Evolutionary conservation across 2,113 vertebrate species (phyloP).

Genomic region (Psilopsiagon aurifrons): DNA sequence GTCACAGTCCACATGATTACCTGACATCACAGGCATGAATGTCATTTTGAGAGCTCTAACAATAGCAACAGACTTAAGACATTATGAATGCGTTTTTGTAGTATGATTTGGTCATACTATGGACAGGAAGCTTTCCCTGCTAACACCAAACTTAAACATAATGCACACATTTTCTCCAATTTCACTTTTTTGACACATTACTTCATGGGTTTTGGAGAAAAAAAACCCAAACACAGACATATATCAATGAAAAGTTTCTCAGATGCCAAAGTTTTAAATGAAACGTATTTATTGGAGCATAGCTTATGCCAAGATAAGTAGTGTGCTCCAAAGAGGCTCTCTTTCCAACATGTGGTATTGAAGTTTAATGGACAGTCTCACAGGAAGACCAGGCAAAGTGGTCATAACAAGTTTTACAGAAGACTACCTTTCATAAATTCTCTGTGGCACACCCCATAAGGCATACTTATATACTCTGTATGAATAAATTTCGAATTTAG

Average conservation of each 20-base stretch:
- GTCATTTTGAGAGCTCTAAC: neutral
- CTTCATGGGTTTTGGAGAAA: neutral
- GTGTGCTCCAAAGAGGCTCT: fast-evolving
- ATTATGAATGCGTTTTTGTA: neutral
- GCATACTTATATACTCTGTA: too few relatives aligned
- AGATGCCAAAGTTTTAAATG: neutral
- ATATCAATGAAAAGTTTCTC: neutral
- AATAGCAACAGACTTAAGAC: neutral
- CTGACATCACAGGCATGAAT: neutral
- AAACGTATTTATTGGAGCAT: neutral
- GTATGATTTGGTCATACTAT: neutral
- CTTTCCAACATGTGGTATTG: neutral
- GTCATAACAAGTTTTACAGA: neutral
- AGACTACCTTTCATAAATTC: neutral
- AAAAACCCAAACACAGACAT: neutral
- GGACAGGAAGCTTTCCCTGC: neutral
- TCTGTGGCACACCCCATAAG: neutral
- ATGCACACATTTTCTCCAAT: neutral
- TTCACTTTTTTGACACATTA: neutral
- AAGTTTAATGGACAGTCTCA: neutral
- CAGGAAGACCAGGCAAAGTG: neutral
- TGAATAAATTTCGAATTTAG: neutral
- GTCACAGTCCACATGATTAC: neutral
- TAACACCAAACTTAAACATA: neutral
- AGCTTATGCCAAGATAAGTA: neutral